Conservation (phyloP, 2,797 vertebrate genomes). For the Crocidura indochinensis region DNA sequence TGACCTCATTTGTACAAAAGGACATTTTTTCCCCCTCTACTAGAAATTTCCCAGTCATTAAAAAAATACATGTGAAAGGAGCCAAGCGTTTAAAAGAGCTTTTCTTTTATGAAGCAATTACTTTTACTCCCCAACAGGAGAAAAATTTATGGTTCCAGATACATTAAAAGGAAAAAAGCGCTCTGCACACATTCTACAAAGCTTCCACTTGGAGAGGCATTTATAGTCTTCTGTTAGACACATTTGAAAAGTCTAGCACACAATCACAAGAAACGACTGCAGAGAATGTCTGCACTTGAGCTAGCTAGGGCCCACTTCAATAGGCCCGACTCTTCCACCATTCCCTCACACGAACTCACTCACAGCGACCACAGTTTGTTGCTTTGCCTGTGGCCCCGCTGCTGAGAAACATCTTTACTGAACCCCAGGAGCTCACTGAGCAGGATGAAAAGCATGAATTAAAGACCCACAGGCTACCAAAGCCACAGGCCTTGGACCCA, state of each 20-base stretch:
- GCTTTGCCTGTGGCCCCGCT: not conserved
- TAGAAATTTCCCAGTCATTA: conserved; percentile 71
- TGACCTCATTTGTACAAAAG: conserved; percentile 65
- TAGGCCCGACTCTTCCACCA: not conserved
- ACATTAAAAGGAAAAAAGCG: conserved; percentile 75
- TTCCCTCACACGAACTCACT: not conserved
- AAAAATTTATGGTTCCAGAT: conserved; percentile 78
- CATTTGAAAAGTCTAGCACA: not conserved
- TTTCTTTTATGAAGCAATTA: conserved; percentile 71
- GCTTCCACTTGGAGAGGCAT: conserved; percentile 60
- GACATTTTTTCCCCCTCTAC: conserved; percentile 57
- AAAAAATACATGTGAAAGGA: conserved; percentile 77
- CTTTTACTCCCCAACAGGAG: conserved; percentile 74
- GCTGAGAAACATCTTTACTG: not conserved
- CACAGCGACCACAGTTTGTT: not conserved
- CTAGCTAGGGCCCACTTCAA: not conserved
- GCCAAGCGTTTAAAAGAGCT: conserved; percentile 67
- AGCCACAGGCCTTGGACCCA: not conserved
- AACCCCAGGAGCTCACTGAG: conserved; percentile 9
- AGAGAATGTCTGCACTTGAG: not conserved
- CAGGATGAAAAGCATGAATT: not conserved
- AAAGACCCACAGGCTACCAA: not conserved
- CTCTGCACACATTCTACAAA: conserved; percentile 68
- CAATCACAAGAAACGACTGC: too few species aligned
- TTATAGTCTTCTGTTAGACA: not conserved